Percentiles rank a stretch among this genome's conserved stretches.
These are phyloP conservation scores for Cantharis rustica DNA, from an alignment of 2,888 invertebrate genomes.

Conservation along the genomic window DNA sequence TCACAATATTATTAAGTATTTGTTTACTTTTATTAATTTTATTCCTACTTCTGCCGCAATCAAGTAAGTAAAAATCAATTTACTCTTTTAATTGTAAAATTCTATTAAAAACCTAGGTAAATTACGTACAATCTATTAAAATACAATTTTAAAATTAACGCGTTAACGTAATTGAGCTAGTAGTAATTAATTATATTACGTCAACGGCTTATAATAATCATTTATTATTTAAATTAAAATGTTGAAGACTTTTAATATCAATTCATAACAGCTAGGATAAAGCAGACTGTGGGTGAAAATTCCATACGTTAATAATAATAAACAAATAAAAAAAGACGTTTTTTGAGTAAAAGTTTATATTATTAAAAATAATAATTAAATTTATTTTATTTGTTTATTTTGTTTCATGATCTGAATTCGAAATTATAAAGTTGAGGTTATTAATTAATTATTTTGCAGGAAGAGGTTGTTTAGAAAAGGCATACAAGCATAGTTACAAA, in stretches of 20 bases:
- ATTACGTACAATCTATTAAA: not conserved
- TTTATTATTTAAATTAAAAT: not conserved
- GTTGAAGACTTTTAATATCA: not conserved
- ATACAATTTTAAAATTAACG: not conserved
- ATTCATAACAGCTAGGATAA: not conserved
- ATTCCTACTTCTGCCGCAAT: not conserved
- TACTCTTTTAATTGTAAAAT: too few relatives aligned
- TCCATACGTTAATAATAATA: not conserved
- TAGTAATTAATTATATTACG: not conserved
- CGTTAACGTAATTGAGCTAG: not conserved
- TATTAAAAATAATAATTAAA: too few relatives aligned
- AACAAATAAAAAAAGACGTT: not conserved
- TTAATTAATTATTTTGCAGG: too few relatives aligned
- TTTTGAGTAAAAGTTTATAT: too few relatives aligned
- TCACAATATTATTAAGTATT: not conserved
- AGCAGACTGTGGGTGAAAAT: not conserved
- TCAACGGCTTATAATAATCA: not conserved
- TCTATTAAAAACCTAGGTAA: not conserved
- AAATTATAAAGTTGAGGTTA: too few relatives aligned
- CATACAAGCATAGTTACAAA: too few relatives aligned
- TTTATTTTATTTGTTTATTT: too few relatives aligned
- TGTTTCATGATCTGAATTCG: too few relatives aligned
- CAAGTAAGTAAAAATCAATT: conserved; percentile 13
- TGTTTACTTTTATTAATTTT: conserved; percentile 9
- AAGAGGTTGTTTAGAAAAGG: too few relatives aligned